A percentile compares a stretch with the other conserved stretches of the same genome.
These are phyloP conservation scores for Anoplolepis gracilipes DNA, from an alignment of 1,140 invertebrate species.

Conservation along the genomic window DNA sequence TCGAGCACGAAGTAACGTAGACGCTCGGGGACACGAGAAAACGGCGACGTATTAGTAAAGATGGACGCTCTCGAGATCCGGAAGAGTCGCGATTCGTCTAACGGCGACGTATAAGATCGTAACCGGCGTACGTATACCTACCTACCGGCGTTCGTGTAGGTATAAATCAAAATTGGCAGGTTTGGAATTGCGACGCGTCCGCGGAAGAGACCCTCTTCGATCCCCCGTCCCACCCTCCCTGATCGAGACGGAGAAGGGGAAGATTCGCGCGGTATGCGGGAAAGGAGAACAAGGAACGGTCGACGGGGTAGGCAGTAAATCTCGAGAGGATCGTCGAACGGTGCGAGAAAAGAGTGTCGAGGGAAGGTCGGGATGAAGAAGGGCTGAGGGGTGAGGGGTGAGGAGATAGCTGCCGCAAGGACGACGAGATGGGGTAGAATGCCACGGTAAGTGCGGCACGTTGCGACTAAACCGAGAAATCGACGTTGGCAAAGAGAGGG, in stretches of 20 bases:
- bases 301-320: slow-evolving; percentile 66
- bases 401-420: slow-evolving; percentile 17
- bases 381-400: slow-evolving; percentile 37
- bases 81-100: slow-evolving; percentile 58
- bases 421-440: slow-evolving; percentile 50
- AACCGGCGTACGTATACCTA: slow-evolving; percentile 34
- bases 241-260: slow-evolving; percentile 9
- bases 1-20: slow-evolving; percentile 50
- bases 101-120: slow-evolving; percentile 40
- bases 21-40: background rate
- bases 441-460: slow-evolving; percentile 58
- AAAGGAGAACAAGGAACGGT: slow-evolving; percentile 35
- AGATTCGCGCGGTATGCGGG: slow-evolving; percentile 14
- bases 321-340: slow-evolving; percentile 60
- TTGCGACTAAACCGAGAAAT: slow-evolving; percentile 65
- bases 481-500: slow-evolving; percentile 7
- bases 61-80: slow-evolving; percentile 47
- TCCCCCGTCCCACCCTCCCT: too few species aligned
- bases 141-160: slow-evolving; percentile 41
- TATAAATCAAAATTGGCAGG: slow-evolving; percentile 78
- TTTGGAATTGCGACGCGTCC: slow-evolving; percentile 73
- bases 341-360: slow-evolving; percentile 60
- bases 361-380: slow-evolving; percentile 26
- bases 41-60: slow-evolving; percentile 48
- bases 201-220: slow-evolving; percentile 7